Base-by-base conservation (phyloP, 2,797 vertebrate genomes). In the Ptychobarbus kaznakovi region DNA sequence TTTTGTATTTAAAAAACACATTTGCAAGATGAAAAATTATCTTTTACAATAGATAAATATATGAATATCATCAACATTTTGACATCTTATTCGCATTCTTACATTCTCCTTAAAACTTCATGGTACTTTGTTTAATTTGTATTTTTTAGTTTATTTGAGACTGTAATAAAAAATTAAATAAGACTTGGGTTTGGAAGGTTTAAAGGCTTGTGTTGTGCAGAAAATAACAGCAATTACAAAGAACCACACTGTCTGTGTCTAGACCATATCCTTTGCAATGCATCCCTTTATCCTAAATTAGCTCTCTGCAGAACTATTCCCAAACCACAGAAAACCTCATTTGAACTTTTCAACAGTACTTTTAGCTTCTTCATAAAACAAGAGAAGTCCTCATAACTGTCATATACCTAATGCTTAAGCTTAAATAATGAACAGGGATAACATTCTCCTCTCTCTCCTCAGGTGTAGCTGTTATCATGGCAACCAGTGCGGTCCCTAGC, bases 401-500 rank as follows among this genome's bases (percentile, higher is more conserved):
- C 68, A 25, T 56, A 22, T 35, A 42, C 9, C 38, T 40, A 12
- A 75, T 22, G 28, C 42, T 38, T 75, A 18, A 22, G 28, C 42
- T 10, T 49, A 51, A 75, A 51, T 83, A 49, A 65, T 20, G 42
- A 44, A 44, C 35, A 53, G 40, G 53, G 16, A 63, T 76, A 66
- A 8, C 20, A 18, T 51, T 25, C 20, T 32, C 32, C 78, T 76
- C 22, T 87, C 44, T 88, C 46, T 73, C 46, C 22, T 78, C 51
- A 88, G 78, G 87, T 86, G 49, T 88, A 42, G 85, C 82, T 87
- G 89, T 92, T 92, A 93, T 83, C 92, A 99, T 99, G 98, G 98
- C 98, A 65, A 98, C 97, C 89, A 99, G 98, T 8, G 97, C 98
- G 0, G 97, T 99, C 90, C 98, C 98, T 93, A 98, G 97, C 3